Conservation (phyloP, 2,797 vertebrate genomes). For the Philypnodon macrostomus region DNA sequence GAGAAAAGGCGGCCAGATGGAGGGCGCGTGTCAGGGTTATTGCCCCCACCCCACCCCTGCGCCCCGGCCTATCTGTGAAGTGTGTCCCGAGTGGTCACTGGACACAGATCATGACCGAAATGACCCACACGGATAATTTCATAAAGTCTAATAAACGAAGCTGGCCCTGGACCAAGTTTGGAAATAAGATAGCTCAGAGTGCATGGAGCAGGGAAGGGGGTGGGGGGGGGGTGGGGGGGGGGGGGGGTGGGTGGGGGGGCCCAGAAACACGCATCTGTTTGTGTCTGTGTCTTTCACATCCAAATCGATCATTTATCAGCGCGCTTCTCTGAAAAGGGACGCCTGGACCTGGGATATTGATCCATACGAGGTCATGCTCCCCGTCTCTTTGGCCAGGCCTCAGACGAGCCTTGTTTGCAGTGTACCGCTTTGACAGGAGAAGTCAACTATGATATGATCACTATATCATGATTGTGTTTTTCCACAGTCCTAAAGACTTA, state of each 20-base stretch:
- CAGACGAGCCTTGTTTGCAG: constrained; percentile 64
- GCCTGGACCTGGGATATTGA: constrained; percentile 71
- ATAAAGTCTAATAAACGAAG: constrained; percentile 15
- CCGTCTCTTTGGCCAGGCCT: constrained; percentile 59
- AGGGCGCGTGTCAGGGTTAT: constrained; percentile 3
- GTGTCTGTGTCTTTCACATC: constrained; percentile 65
- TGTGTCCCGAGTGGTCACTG: constrained; percentile 5
- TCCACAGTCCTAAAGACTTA: constrained; percentile 32
- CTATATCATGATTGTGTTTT: constrained; percentile 28
- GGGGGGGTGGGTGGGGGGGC: too few relatives aligned
- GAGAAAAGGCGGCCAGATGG: constrained; percentile 1
- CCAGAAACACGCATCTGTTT: constrained; percentile 70
- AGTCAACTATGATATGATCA: constrained; percentile 22
- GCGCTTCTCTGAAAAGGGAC: constrained; percentile 69
- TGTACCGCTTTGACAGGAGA: constrained; percentile 48
- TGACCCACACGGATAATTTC: constrained; percentile 1
- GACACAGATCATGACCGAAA: background rate
- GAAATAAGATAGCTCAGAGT: constrained; percentile 25
- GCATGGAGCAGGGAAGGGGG: constrained; percentile 28
- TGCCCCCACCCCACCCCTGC: background rate
- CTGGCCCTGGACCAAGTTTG: constrained; percentile 31
- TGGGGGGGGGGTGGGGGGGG: too few relatives aligned
- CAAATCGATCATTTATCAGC: constrained; percentile 77
- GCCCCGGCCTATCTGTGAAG: background rate
- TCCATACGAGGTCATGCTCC: constrained; percentile 65